Base-by-base conservation (phyloP, 2,888 invertebrate genomes). In the Acanthosepion lycidas region DNA sequence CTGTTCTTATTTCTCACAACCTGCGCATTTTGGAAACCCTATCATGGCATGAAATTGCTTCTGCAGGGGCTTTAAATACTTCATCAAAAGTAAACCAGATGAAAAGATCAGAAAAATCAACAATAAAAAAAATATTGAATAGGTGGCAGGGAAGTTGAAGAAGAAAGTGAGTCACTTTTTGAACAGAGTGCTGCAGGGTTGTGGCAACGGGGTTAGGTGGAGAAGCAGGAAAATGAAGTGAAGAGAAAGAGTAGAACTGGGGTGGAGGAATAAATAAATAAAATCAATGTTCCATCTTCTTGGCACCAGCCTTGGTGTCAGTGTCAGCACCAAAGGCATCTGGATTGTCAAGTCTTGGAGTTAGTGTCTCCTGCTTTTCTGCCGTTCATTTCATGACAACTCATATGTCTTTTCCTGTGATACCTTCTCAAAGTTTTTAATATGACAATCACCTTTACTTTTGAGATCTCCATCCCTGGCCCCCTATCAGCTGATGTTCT, bases 311-410 rank as follows among this genome's bases (percentile, higher is more conserved):
- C 18, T 78, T 33, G 78, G 78, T n/a, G 78, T 78, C 78, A 78
- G 4, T 33, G 78, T 33, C 78, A 33, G n/a, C 78, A 78, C 78
- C 78, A 78, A 15, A 78, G n/a, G 78, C 78, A 78, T 78, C 78
- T 78, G 78, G 78, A 78, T 78, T 78, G 78, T 78, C 78, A 78
- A n/a, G n/a, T 78, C n/a, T n/a, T 78, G n/a, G 78, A n/a, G 78
- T 12, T n/a, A 78, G n/a, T 78, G n/a, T 78, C n/a, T 78, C 59
- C 20, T 59, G 23, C 20, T 59, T 59, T 59, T 4, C 78, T 78
- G n/a, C 0, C 9, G 1, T 78, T 78, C n/a, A 12, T 9, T 78
- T 78, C 23, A 33, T n/a, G n/a, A 33, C 78, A 33, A 12, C n/a
- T n/a, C n/a, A n/a, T n/a, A 8, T n/a, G 15, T 78, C 15, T n/a